Evolutionary conservation across 2,888 invertebrate species (phyloP).

Genomic region (Eurytoma adleriae): DNA sequence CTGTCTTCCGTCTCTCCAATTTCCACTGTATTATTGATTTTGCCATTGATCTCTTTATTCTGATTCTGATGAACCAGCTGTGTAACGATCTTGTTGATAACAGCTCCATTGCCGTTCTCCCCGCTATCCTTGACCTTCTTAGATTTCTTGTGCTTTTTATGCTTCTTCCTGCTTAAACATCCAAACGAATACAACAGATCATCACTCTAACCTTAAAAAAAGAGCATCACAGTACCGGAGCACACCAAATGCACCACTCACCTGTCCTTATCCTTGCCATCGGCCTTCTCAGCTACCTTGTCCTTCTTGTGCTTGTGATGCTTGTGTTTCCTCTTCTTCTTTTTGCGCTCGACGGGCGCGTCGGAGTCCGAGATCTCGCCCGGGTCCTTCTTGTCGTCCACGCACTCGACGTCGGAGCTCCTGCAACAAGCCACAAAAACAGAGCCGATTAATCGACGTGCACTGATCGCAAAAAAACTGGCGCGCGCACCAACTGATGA

Average conservation of each 20-base stretch:
- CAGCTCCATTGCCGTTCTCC: constrained; percentile 69
- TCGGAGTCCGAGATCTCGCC: constrained; percentile 61
- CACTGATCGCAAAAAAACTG: neutral
- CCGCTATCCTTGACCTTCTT: constrained; percentile 63
- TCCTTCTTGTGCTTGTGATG: constrained; percentile 74
- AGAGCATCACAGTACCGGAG: neutral
- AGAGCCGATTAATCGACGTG: neutral
- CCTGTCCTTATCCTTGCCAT: constrained; percentile 68
- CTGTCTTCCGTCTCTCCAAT: constrained; percentile 73
- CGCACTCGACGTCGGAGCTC: constrained; percentile 71
- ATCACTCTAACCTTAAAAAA: neutral
- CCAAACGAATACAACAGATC: neutral
- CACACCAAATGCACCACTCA: neutral
- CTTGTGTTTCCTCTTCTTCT: constrained; percentile 74
- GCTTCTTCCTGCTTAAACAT: constrained; percentile 67
- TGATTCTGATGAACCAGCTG: constrained; percentile 55
- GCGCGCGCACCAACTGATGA: neutral
- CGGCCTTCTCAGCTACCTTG: constrained; percentile 69
- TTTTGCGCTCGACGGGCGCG: constrained; percentile 67
- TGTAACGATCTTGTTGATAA: constrained; percentile 65
- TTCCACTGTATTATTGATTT: constrained; percentile 68
- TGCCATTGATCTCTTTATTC: constrained; percentile 70
- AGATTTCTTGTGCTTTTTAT: constrained; percentile 72
- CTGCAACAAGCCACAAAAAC: constrained; percentile 59
- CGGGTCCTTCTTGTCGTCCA: constrained; percentile 63